Percentiles rank a stretch among this genome's conserved stretches.
Evolutionary conservation across 2,888 invertebrate species (phyloP).

Genomic region (Drosophila gaucha): DNA sequence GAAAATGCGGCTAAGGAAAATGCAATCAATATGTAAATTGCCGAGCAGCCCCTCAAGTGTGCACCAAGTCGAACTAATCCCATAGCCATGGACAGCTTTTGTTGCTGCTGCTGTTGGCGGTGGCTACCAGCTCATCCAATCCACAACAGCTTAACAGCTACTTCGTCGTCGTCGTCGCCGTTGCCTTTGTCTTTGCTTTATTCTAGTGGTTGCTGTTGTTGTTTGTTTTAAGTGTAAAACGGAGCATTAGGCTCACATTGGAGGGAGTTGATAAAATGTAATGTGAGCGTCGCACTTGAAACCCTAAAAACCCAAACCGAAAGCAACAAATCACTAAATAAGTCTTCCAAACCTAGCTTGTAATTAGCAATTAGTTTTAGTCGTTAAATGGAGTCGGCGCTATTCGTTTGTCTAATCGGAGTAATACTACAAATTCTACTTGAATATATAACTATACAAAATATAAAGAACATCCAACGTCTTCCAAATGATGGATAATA

Average conservation of each 20-base stretch:
- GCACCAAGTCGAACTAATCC: constrained; percentile 26
- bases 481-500: constrained; percentile 32
- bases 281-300: constrained; percentile 37
- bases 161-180: background rate
- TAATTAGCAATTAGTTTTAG: constrained; percentile 61
- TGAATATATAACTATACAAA: background rate
- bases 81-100: constrained; percentile 29
- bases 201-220: constrained; percentile 61
- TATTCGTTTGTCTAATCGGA: constrained; percentile 44
- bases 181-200: constrained; percentile 29
- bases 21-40: constrained; percentile 40
- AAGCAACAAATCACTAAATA: constrained; percentile 85
- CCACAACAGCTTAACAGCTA: constrained; percentile 40
- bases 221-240: constrained; percentile 33
- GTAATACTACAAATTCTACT: constrained; percentile 9
- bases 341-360: constrained; percentile 85
- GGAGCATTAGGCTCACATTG: constrained; percentile 23
- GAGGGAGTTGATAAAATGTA: background rate
- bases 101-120: constrained; percentile 28
- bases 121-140: constrained; percentile 29
- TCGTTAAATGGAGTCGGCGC: constrained; percentile 40
- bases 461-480: constrained; percentile 27
- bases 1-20: constrained; percentile 28
- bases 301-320: constrained; percentile 41
- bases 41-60: constrained; percentile 61